Percentiles rank a stretch among this genome's conserved stretches.
phyloP scores from a whole-genome alignment of 2,888 invertebrate genomes.

The Clanis bilineata region DNA sequence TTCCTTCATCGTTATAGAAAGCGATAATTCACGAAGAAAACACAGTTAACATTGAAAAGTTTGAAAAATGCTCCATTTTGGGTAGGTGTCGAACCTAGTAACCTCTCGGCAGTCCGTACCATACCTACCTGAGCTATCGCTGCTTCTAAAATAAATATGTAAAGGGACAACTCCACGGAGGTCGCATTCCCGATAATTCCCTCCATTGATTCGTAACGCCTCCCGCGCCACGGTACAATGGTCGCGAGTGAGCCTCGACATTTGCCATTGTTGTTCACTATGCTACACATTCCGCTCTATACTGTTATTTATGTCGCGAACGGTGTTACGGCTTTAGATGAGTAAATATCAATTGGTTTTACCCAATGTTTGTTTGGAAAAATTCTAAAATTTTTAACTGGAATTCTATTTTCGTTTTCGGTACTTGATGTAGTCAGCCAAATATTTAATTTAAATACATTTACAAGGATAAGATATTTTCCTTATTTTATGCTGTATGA shows the following conservation, averaged over 20 bases:
- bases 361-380: not conserved
- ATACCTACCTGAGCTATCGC: too few relatives aligned
- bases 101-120: too few relatives aligned
- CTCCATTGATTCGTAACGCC: constrained; percentile 83
- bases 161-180: constrained; percentile 43
- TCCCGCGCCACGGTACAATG: constrained; percentile 81
- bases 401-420: not conserved
- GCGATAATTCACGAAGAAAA: too few relatives aligned
- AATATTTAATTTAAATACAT: too few relatives aligned
- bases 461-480: too few relatives aligned
- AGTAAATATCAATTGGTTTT: constrained; percentile 16
- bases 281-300: constrained; percentile 64
- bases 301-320: constrained; percentile 69
- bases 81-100: too few relatives aligned
- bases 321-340: constrained; percentile 17
- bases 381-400: not conserved
- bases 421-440: not conserved
- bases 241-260: constrained; percentile 78
- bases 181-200: constrained; percentile 75
- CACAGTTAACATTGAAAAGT: too few relatives aligned
- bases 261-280: constrained; percentile 79
- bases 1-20: too few relatives aligned
- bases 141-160: constrained; percentile 19
- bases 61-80: too few relatives aligned
- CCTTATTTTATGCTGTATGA: too few relatives aligned